A percentile compares a stretch with the other conserved stretches of the same genome.
phyloP scores from a whole-genome alignment of 2,888 invertebrate species.

The Lasioglossum pauxillum region DNA sequence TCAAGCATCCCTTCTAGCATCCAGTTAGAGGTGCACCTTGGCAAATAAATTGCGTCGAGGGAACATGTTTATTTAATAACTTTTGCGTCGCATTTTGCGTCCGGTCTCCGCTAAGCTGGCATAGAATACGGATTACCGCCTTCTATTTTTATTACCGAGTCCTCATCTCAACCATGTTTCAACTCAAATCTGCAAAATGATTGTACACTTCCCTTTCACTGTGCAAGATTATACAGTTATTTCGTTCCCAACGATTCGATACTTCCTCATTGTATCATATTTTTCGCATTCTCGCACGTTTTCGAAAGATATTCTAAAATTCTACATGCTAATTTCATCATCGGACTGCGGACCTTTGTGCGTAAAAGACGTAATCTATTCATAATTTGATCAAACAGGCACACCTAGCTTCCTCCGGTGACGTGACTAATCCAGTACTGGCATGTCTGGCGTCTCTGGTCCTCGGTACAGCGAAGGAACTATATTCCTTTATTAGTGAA shows the following conservation, averaged over 20 bases:
- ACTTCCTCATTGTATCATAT: not conserved
- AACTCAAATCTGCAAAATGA: not conserved
- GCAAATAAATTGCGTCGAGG: not conserved
- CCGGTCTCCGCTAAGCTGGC: not conserved
- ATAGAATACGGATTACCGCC: not conserved
- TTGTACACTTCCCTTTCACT: not conserved
- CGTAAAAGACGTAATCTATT: too few relatives aligned
- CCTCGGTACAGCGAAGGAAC: too few relatives aligned
- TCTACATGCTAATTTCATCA: not conserved
- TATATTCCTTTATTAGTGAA: not conserved
- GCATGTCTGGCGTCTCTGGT: too few relatives aligned
- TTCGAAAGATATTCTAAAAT: not conserved
- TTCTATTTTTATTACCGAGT: not conserved
- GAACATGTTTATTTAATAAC: slow-evolving; percentile 14
- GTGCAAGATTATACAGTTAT: not conserved
- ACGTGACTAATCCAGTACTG: too few relatives aligned
- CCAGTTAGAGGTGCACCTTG: slow-evolving; percentile 35
- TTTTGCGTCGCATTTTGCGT: not conserved
- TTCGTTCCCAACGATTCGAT: not conserved
- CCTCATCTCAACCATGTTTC: not conserved
- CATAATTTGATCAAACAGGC: too few relatives aligned
- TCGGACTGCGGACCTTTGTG: too few relatives aligned
- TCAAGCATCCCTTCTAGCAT: slow-evolving; percentile 22
- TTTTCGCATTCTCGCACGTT: not conserved
- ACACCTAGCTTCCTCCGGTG: too few relatives aligned